Base-by-base conservation (phyloP, 2,113 vertebrate genomes). In the Melospiza georgiana region DNA sequence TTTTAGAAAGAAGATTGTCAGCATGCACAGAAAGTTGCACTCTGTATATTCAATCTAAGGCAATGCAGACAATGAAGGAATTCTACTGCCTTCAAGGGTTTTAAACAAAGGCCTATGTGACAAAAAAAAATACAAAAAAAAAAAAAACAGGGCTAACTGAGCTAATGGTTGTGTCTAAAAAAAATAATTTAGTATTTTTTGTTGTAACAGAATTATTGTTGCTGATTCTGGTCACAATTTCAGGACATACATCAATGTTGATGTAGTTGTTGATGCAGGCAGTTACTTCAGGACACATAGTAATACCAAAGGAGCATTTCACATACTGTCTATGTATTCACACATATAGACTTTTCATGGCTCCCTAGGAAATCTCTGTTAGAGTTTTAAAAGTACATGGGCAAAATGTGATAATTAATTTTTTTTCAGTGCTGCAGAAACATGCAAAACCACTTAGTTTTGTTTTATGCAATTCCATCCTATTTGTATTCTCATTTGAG, bases 321-420 rank as follows among this genome's bases (percentile, higher is more conserved):
- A 73, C 0, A 0, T n/a, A 37, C 48, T 1, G 0, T 6, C 14
- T 37, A 2, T 28, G 9, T n/a, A 20, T 58, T 61, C 35, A 52
- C 7, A 35, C 1, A 31, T 33, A 17, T 0, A 44, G 24, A 7
- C 2, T 72, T 65, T 49, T 67, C 28, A 31, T 15, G 33, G 1
- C 8, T 74, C 6, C 15, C 28, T 12, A n/a, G 46, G 15, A 77
- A 59, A 57, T n/a, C 33, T 52, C 6, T 62, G 24, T 39, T 49
- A 37, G 16, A 24, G 3, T 65, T 84, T 57, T 86, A 25, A n/a
- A 84, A 44, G 5, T 28, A 28, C 12, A 3, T 30, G 19, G 4
- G 18, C 21, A 82, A 84, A 78, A 48, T 35, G 10, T 31, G 4
- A 11, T 52, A 20, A 19, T 43, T 44, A 10, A 1, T 19, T 43